These are phyloP conservation scores for Carassius auratus DNA, from an alignment of 2,113 vertebrate species.

Conservation along the genomic window DNA sequence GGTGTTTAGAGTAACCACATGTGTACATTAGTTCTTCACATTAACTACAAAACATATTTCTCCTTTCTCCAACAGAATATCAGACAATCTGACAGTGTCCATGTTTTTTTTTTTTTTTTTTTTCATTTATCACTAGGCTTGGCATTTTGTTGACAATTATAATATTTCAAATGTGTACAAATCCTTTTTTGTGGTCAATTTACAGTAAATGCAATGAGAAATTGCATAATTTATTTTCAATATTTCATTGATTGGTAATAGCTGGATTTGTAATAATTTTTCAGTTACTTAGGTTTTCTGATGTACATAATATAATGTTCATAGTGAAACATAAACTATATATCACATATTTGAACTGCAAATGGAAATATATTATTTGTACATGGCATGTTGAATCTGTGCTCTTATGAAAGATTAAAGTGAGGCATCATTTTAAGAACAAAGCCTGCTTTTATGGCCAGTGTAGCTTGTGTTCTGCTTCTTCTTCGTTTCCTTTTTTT, in stretches of 20 bases:
- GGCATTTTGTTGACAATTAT: background rate
- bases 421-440: slow-evolving; percentile 10
- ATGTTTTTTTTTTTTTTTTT: background rate
- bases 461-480: background rate
- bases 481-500: slow-evolving; percentile 26
- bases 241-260: background rate
- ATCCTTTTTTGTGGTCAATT: background rate
- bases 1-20: background rate
- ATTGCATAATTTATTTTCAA: background rate
- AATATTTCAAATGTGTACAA: background rate
- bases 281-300: background rate
- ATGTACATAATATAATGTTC: background rate
- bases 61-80: background rate
- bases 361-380: background rate
- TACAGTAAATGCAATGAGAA: background rate
- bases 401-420: slow-evolving; percentile 35
- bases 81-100: background rate
- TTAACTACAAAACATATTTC: background rate
- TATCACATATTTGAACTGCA: background rate
- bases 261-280: background rate
- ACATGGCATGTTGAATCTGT: background rate
- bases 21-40: background rate
- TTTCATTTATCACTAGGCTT: background rate
- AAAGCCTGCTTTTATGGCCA: background rate
- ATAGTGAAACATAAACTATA: background rate